Evolutionary conservation across 2,888 invertebrate genomes (phyloP).

Genomic region (Sacculina carcini): DNA sequence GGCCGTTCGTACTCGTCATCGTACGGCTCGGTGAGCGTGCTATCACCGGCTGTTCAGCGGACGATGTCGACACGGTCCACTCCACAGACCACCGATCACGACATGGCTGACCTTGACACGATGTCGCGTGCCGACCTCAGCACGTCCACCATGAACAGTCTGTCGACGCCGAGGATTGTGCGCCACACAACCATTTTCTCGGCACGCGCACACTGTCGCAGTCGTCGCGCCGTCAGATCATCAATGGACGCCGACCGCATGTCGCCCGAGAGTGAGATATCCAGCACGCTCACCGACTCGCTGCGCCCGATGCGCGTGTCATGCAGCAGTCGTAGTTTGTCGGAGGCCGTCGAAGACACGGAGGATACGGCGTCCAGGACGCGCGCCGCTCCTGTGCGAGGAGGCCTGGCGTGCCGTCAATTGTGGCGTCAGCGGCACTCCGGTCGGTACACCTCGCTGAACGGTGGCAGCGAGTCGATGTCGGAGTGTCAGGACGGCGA

Average conservation of each 20-base stretch:
- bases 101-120: slow-evolving; percentile 9
- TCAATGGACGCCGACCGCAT: too few relatives aligned
- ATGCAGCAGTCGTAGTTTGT: not conserved
- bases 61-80: slow-evolving; percentile 22
- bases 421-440: slow-evolving; percentile 19
- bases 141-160: not conserved
- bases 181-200: not conserved
- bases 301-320: not conserved
- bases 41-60: slow-evolving; percentile 29
- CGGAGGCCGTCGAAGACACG: slow-evolving; percentile 16
- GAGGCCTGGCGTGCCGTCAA: too few relatives aligned
- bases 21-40: slow-evolving; percentile 19
- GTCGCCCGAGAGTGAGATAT: not conserved
- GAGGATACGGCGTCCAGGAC: slow-evolving; percentile 6
- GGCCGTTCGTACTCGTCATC: slow-evolving; percentile 20
- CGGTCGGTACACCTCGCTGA: slow-evolving; percentile 16
- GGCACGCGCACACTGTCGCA: not conserved
- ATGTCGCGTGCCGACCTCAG: slow-evolving; percentile 6
- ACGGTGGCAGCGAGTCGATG: slow-evolving; percentile 13
- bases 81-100: slow-evolving; percentile 11
- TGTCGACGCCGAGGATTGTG: not conserved
- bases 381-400: slow-evolving; percentile 14
- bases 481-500: slow-evolving; percentile 6
- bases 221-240: not conserved
- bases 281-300: not conserved